phyloP scores from a whole-genome alignment of 2,888 invertebrate species.

The Harmothoe impar region DNA sequence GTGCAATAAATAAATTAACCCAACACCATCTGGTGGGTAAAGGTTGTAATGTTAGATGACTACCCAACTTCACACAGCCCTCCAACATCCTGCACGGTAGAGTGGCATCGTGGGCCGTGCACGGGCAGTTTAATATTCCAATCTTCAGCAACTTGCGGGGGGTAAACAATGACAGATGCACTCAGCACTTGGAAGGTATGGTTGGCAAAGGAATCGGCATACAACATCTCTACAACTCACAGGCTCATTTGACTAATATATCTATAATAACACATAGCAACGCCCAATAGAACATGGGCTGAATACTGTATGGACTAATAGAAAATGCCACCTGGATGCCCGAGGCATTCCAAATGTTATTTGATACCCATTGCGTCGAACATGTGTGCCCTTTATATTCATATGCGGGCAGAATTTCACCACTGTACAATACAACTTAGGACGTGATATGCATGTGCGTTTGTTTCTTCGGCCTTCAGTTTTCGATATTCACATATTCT shows the following conservation, averaged over 20 bases:
- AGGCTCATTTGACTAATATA: neutral
- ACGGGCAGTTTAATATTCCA: too few species aligned
- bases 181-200: too few species aligned
- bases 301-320: constrained; percentile 24
- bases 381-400: constrained; percentile 23
- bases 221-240: constrained; percentile 9
- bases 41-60: too few species aligned
- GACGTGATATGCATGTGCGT: constrained; percentile 29
- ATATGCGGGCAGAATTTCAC: neutral
- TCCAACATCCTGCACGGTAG: too few species aligned
- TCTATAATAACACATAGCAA: neutral
- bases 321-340: neutral
- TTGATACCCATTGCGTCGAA: constrained; percentile 37
- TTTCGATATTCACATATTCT: neutral
- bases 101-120: too few species aligned
- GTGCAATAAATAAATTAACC: too few species aligned
- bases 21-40: too few species aligned
- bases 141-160: neutral
- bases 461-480: neutral
- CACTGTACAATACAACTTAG: neutral
- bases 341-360: neutral
- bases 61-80: too few species aligned
- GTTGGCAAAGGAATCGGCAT: too few species aligned
- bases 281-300: neutral
- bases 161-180: too few species aligned